Conservation (phyloP, 2,888 invertebrate genomes). For the Tridacna gigas region DNA sequence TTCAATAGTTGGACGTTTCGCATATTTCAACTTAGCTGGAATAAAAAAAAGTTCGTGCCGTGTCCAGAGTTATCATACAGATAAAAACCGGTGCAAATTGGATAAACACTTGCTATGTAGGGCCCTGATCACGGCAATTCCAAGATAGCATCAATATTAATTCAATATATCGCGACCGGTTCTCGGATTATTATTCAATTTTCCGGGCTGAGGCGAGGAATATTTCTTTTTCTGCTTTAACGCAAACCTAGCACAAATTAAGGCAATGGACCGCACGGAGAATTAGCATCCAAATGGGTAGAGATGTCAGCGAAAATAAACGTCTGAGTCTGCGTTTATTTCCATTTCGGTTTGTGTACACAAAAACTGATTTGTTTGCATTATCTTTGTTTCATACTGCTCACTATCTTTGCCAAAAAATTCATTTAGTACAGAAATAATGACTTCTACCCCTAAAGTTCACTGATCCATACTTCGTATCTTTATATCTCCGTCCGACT, state of each 20-base stretch:
- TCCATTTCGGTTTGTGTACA: no score
- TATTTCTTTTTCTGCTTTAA: conserved; percentile 14
- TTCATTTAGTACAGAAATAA: no score
- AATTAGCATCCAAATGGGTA: conserved; percentile 13
- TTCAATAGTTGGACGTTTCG: no score
- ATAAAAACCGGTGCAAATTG: background rate
- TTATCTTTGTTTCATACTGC: no score
- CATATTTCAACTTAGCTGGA: no score
- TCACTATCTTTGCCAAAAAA: no score
- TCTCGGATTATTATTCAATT: conserved; percentile 15
- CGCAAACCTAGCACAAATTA: conserved; percentile 19
- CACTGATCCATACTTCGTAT: no score
- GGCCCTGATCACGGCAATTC: background rate
- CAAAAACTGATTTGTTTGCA: no score
- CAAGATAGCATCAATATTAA: conserved; percentile 8
- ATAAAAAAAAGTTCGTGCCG: no score
- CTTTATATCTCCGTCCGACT: no score
- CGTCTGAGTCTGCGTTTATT: no score
- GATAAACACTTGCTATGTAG: background rate
- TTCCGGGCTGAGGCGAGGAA: background rate
- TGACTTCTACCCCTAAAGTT: no score
- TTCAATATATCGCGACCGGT: background rate
- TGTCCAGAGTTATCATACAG: background rate
- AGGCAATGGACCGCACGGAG: conserved; percentile 13
- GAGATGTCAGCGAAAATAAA: conserved; percentile 12